Percentiles rank a stretch among this genome's conserved stretches.
phyloP scores from a whole-genome alignment of 2,797 vertebrate genomes.

The Brachymystax lenok region DNA sequence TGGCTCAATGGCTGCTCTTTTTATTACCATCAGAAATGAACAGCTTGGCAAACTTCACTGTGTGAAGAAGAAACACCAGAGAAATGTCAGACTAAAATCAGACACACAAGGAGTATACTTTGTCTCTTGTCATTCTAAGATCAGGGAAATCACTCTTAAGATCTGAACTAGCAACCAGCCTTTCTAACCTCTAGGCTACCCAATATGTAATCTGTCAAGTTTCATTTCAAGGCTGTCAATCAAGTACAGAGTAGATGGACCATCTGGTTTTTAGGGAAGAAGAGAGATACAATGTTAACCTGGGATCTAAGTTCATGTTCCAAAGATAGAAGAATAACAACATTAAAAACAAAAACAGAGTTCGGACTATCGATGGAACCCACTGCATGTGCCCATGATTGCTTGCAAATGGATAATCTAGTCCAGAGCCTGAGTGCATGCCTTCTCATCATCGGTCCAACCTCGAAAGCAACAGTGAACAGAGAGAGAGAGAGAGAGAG shows the following conservation, averaged over 20 bases:
- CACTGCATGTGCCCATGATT: constrained; percentile 16
- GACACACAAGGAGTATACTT: neutral
- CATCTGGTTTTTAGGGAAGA: neutral
- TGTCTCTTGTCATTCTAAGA: neutral
- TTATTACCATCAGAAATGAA: constrained; percentile 40
- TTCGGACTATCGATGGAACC: constrained; percentile 14
- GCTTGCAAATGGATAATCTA: constrained; percentile 11
- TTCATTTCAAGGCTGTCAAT: neutral
- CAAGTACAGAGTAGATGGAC: neutral
- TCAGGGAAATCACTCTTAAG: neutral
- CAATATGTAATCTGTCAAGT: neutral
- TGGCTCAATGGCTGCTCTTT: constrained; percentile 45
- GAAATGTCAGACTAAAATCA: neutral
- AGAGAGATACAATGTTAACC: neutral
- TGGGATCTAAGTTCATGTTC: neutral
- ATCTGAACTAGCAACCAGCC: neutral
- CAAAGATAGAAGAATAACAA: constrained; percentile 26
- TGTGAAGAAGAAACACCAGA: constrained; percentile 16
- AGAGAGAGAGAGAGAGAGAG: too few species aligned
- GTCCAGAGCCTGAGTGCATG: neutral
- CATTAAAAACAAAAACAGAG: constrained; percentile 21
- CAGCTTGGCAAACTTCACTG: constrained; percentile 28
- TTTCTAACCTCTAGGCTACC: neutral
- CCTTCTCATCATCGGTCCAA: neutral
- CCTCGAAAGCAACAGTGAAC: neutral